Base-by-base conservation (phyloP, 2,888 invertebrate species). In the Eupithecia vulgata region DNA sequence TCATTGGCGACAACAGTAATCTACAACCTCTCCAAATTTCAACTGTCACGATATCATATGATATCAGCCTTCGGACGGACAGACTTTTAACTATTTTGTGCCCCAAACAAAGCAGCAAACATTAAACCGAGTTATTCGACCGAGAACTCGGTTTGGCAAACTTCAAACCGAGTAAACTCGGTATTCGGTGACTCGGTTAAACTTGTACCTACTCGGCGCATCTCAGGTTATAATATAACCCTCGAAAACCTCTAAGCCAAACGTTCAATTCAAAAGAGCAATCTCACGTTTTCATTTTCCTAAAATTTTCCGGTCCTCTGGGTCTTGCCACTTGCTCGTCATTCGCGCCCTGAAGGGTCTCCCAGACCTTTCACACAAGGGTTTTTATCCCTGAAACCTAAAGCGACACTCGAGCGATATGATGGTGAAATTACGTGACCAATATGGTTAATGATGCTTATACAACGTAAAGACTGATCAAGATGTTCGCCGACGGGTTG, bases 301-400 rank as follows among this genome's bases (percentile, higher is more conserved):
- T 61, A 52, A 68, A 66, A 68, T 71, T 71, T 74, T 68, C 68
- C 59, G 40, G 30, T 61, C 64, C 65, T 71, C 65, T 71, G 59
- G 57, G 52, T n/a, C 48, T 13, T 67, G 48, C 40, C 67, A 61
- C 61, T 70, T 62, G 73, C 52, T 70, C 67, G 67, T 70, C 67
- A 70, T 70, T 73, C 15, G 15, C 65, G 68, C 72, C 57, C 3
- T 45, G 40, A 68, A 66, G 69, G 35, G 61, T 48, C 61, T 48
- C 73, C 62, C 40, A 70, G 70, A 73, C 67, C 73, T 67, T 52
- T 34, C 13, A 21, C 30, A 52, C 21, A 73, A 67, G 70, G 78
- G 72, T 79, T 78, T 78, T 83, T 82, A 78, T 78, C 76, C 48
- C 70, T 34, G 68, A 68, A 48, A 70, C 74, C 71, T 77, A 35